Percentiles rank a stretch among this genome's conserved stretches.
These are phyloP conservation scores for Peromyscus maniculatus DNA, from an alignment of 2,113 vertebrate genomes.

Conservation along the genomic window DNA sequence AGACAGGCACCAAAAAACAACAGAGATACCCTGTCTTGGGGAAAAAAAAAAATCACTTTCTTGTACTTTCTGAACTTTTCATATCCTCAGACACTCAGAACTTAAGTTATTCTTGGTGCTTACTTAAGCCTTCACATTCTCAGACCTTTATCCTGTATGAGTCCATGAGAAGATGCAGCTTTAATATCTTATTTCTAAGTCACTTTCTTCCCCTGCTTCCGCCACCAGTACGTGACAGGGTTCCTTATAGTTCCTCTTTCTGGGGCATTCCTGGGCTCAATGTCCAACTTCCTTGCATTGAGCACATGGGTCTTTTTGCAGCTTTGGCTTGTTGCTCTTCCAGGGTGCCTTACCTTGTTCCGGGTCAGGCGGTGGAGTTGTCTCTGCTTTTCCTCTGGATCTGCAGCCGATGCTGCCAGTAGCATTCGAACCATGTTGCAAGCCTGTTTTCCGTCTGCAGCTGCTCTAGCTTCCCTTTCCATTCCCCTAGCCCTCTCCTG, in stretches of 20 bases:
- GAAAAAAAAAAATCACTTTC: too few relatives aligned
- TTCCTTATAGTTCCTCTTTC: background rate
- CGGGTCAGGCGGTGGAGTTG: background rate
- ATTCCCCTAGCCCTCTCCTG: background rate
- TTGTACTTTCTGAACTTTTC: too few relatives aligned
- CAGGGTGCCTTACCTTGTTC: background rate
- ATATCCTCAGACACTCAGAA: too few relatives aligned
- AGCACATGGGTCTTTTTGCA: background rate
- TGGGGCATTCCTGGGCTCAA: background rate
- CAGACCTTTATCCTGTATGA: too few relatives aligned
- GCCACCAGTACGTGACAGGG: background rate
- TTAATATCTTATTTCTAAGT: too few relatives aligned
- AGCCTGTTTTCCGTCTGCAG: background rate
- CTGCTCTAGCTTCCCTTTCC: background rate
- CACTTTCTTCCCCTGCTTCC: background rate
- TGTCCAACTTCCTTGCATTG: background rate
- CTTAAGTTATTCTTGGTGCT: too few relatives aligned
- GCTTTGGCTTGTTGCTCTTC: background rate
- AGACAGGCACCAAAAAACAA: too few relatives aligned
- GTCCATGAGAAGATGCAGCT: too few relatives aligned
- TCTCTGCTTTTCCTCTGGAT: background rate
- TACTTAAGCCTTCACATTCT: too few relatives aligned
- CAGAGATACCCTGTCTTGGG: too few relatives aligned
- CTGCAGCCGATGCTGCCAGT: background rate
- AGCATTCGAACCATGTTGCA: background rate